Evolutionary conservation across 2,797 vertebrate species (phyloP).

Genomic region (Coendou prehensilis): DNA sequence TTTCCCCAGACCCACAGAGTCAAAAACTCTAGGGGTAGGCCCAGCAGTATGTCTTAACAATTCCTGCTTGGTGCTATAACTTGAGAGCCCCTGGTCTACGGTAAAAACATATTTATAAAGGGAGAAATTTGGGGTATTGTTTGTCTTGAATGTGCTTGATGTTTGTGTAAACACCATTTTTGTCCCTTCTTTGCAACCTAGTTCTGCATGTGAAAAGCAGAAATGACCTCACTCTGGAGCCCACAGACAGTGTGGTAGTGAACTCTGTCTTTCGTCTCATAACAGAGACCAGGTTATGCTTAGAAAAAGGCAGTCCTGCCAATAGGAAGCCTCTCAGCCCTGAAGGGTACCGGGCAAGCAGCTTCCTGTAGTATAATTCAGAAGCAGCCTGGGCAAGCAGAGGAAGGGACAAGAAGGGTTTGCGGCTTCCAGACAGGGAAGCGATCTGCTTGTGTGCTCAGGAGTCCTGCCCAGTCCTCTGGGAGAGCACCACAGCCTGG

Average conservation of each 20-base stretch:
- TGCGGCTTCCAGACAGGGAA: background rate
- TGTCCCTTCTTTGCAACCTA: background rate
- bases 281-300: background rate
- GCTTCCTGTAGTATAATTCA: background rate
- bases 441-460: background rate
- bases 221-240: background rate
- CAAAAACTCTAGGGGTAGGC: background rate
- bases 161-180: background rate
- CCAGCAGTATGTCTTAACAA: background rate
- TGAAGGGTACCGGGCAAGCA: background rate
- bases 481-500: background rate
- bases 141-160: background rate
- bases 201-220: slow-evolving; percentile 27
- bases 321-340: background rate
- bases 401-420: background rate
- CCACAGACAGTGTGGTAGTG: background rate
- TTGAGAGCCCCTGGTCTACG: background rate
- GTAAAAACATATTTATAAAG: background rate
- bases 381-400: background rate
- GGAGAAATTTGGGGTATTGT: background rate
- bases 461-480: background rate
- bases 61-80: background rate
- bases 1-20: background rate
- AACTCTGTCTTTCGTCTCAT: background rate
- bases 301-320: background rate